A percentile compares a stretch with the other conserved stretches of the same genome.
These are phyloP conservation scores for Oligia strigilis DNA, from an alignment of 2,888 invertebrate species.

Conservation along the genomic window DNA sequence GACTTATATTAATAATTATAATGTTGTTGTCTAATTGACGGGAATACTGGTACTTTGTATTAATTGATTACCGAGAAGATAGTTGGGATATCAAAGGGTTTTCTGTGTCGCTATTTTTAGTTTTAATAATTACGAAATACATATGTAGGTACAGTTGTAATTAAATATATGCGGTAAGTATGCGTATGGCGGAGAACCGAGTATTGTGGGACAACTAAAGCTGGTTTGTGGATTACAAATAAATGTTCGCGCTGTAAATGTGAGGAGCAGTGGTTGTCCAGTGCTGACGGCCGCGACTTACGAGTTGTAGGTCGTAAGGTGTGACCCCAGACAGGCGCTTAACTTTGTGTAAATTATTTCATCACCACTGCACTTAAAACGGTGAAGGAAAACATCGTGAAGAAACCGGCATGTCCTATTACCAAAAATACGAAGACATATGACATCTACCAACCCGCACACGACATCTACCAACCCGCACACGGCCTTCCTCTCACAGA, in stretches of 20 bases:
- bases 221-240: neutral
- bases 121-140: neutral
- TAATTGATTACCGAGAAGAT: neutral
- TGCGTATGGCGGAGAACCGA: neutral
- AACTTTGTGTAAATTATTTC: too few relatives aligned
- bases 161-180: neutral
- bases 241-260: too few relatives aligned
- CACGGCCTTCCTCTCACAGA: neutral
- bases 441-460: neutral
- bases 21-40: neutral
- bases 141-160: neutral
- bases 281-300: too few relatives aligned
- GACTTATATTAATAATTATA: constrained; percentile 12
- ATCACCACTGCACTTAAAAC: too few relatives aligned
- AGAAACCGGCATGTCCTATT: too few relatives aligned
- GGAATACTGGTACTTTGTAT: neutral
- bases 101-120: neutral
- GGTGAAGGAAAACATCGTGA: too few relatives aligned
- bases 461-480: neutral
- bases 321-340: too few relatives aligned
- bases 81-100: neutral
- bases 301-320: too few relatives aligned
- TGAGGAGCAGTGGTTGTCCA: too few relatives aligned
- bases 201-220: neutral
- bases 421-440: neutral